phyloP scores from a whole-genome alignment of 1,140 invertebrate genomes.

The Papilio dardanus region DNA sequence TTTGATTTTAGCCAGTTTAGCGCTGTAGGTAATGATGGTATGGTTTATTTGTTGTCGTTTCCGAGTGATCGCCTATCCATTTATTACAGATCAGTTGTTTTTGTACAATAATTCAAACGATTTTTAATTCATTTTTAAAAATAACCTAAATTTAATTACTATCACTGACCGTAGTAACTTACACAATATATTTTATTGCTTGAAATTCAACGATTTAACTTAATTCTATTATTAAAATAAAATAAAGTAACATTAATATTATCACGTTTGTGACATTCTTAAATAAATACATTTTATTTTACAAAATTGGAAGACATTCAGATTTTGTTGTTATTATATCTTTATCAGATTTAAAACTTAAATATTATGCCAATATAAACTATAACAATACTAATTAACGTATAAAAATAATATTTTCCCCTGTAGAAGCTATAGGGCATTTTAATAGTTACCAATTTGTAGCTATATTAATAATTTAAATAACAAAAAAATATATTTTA shows the following conservation, averaged over 20 bases:
- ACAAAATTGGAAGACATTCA: constrained; percentile 65
- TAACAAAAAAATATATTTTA: constrained; percentile 5
- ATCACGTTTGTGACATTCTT: constrained; percentile 57
- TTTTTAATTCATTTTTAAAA: too few relatives aligned
- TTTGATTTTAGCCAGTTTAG: too few relatives aligned
- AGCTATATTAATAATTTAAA: constrained; percentile 4
- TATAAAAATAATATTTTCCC: constrained; percentile 40
- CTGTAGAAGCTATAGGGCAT: constrained; percentile 59
- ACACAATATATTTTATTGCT: constrained; percentile 25
- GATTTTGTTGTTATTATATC: constrained; percentile 60
- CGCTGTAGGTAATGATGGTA: too few relatives aligned
- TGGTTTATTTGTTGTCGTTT: too few relatives aligned
- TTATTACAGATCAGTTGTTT: too few relatives aligned
- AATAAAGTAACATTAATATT: constrained; percentile 38
- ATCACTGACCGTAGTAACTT: constrained; percentile 38
- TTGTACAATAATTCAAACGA: too few relatives aligned
- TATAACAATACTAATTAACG: constrained; percentile 36
- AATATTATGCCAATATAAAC: constrained; percentile 57
- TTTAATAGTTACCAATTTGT: constrained; percentile 8
- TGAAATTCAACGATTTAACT: constrained; percentile 24
- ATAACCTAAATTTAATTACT: constrained; percentile 31
- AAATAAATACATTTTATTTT: constrained; percentile 51
- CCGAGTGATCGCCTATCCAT: too few relatives aligned
- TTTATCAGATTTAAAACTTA: constrained; percentile 43
- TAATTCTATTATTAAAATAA: constrained; percentile 7